phyloP scores from a whole-genome alignment of 2,888 invertebrate species.

The Saturnia japonica region DNA sequence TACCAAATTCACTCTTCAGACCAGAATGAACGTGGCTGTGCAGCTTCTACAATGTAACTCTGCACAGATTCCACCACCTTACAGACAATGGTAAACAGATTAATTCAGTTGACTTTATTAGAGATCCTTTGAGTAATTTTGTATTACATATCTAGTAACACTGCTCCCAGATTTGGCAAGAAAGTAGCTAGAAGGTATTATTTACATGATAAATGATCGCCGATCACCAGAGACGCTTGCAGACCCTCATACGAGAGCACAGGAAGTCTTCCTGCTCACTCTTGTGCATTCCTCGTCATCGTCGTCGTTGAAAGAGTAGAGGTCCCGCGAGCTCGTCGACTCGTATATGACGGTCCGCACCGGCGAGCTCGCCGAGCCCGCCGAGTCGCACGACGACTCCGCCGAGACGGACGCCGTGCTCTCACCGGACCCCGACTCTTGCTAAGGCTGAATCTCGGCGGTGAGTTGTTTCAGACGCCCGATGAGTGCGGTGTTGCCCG shows the following conservation, averaged over 20 bases:
- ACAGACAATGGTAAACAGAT: neutral
- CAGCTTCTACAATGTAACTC: neutral
- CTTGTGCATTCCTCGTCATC: conserved; percentile 15
- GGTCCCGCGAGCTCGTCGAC: conserved; percentile 2
- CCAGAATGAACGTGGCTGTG: neutral
- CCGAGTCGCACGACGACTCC: conserved; percentile 29
- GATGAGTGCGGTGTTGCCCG: conserved; percentile 51
- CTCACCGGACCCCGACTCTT: neutral
- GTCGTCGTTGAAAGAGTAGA: conserved; percentile 27
- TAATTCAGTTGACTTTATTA: neutral
- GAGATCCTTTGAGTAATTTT: neutral
- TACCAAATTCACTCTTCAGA: neutral
- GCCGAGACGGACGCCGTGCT: neutral
- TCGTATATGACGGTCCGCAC: conserved; percentile 44
- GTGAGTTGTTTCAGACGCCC: conserved; percentile 33
- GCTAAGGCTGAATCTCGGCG: conserved; percentile 37
- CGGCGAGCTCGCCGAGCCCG: conserved; percentile 26
- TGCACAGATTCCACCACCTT: neutral
- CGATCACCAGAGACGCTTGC: neutral
- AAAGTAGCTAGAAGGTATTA: neutral
- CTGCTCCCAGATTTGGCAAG: neutral
- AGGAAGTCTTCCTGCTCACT: conserved; percentile 12
- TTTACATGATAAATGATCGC: neutral
- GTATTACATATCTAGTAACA: neutral
- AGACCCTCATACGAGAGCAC: conserved; percentile 12